phyloP scores from a whole-genome alignment of 2,113 vertebrate genomes.

The Regulus satrapa region DNA sequence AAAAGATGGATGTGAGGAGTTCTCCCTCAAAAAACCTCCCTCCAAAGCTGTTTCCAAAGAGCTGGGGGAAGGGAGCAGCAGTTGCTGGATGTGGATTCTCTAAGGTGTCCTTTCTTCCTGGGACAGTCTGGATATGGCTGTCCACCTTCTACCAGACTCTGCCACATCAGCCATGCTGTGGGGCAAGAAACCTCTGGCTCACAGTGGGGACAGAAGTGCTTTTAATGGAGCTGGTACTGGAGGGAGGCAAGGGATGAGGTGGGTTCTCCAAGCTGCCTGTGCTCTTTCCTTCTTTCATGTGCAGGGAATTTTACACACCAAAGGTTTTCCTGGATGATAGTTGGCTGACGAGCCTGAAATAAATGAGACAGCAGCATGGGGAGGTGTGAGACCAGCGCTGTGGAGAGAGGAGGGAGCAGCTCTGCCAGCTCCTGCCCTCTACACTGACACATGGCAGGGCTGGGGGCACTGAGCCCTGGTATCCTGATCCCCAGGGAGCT shows the following conservation, averaged over 20 bases:
- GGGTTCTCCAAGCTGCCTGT: background rate
- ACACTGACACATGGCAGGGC: background rate
- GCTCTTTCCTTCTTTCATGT: background rate
- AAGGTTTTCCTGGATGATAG: background rate
- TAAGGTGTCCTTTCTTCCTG: background rate
- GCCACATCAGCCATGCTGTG: accelerated
- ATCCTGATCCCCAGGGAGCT: background rate
- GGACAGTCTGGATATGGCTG: background rate
- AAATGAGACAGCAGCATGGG: background rate
- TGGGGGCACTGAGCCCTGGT: accelerated
- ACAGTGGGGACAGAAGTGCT: background rate
- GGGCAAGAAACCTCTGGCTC: background rate
- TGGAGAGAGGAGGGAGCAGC: background rate
- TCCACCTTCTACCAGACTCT: background rate
- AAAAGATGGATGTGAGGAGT: background rate
- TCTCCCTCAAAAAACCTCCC: background rate
- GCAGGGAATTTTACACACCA: background rate
- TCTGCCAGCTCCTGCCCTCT: background rate
- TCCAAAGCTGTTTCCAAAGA: background rate
- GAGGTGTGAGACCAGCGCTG: background rate
- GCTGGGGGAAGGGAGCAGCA: background rate
- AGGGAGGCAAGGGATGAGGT: background rate
- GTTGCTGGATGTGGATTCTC: background rate
- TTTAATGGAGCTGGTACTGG: background rate
- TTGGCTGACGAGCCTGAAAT: background rate